These are phyloP conservation scores for Pseudorhiza aurosa DNA, from an alignment of 30 jellyfish, hydroid and myxozoan species.

Conservation along the genomic window DNA sequence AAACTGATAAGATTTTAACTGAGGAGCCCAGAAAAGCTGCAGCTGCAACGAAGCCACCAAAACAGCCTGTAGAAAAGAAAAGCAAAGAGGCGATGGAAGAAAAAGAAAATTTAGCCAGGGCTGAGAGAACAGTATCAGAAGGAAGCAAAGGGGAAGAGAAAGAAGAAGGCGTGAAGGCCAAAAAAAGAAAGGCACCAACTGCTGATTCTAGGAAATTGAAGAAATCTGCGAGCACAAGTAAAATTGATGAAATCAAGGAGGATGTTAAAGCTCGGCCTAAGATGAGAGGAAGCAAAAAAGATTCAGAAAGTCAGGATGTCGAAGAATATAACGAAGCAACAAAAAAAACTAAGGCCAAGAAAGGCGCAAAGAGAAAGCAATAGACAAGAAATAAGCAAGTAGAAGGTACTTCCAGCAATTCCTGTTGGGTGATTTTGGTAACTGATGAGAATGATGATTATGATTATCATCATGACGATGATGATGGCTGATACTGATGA, in stretches of 20 bases:
- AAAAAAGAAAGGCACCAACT: not conserved
- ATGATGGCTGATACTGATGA: no score
- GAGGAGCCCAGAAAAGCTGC: conserved; percentile 1
- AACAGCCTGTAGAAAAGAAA: not conserved
- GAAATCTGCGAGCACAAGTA: conserved; percentile 34
- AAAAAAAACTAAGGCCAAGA: not conserved
- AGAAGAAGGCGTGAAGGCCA: not conserved
- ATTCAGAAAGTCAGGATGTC: not conserved
- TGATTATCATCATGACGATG: no score
- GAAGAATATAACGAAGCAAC: not conserved
- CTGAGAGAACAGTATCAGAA: not conserved
- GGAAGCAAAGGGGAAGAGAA: not conserved
- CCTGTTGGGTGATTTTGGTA: no score
- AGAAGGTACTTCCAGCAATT: no score
- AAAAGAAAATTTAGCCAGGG: conserved; percentile 13
- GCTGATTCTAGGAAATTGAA: conserved; percentile 4
- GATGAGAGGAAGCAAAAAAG: conserved; percentile 26
- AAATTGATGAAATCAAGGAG: conserved; percentile 6
- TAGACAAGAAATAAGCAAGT: no score
- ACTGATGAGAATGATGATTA: no score
- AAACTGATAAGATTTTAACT: not conserved
- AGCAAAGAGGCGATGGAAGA: not conserved
- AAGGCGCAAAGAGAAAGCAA: conserved; percentile 14
- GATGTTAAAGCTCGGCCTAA: not conserved
- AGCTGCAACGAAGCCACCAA: conserved; percentile 12